These are phyloP conservation scores for Gallinago undulata DNA, from an alignment of 2,113 vertebrate genomes.

Conservation along the genomic window DNA sequence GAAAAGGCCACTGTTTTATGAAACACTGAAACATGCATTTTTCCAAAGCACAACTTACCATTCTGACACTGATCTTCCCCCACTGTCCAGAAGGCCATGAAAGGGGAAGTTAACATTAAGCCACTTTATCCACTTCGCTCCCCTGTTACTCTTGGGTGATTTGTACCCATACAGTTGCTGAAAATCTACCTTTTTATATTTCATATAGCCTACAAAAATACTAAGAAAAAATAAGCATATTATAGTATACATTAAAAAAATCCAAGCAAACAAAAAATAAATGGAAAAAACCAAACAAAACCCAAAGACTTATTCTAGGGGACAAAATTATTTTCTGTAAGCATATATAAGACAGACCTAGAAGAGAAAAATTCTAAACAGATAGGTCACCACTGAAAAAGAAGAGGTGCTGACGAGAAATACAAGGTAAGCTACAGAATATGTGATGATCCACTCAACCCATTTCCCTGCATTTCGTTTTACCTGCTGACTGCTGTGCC, in stretches of 20 bases:
- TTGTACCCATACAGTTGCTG: neutral
- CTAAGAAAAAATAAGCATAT: neutral
- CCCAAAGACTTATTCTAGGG: neutral
- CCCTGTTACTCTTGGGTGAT: neutral
- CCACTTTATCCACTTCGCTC: neutral
- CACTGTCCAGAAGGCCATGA: neutral
- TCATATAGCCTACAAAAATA: neutral
- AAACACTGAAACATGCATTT: neutral
- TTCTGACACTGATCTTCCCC: neutral
- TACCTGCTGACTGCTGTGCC: neutral
- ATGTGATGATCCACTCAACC: neutral
- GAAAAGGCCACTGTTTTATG: neutral
- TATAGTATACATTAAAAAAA: neutral
- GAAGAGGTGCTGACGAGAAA: neutral
- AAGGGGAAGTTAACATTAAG: neutral
- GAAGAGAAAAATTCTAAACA: neutral
- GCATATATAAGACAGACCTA: neutral
- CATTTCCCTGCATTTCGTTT: neutral
- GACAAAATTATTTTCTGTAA: neutral
- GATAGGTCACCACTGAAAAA: neutral
- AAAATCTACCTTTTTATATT: neutral
- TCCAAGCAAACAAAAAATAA: neutral
- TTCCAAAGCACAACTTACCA: neutral
- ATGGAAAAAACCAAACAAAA: neutral
- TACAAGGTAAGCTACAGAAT: neutral